Evolutionary conservation across 2,797 vertebrate genomes (phyloP).

Genomic region (Zonotrichia albicollis): DNA sequence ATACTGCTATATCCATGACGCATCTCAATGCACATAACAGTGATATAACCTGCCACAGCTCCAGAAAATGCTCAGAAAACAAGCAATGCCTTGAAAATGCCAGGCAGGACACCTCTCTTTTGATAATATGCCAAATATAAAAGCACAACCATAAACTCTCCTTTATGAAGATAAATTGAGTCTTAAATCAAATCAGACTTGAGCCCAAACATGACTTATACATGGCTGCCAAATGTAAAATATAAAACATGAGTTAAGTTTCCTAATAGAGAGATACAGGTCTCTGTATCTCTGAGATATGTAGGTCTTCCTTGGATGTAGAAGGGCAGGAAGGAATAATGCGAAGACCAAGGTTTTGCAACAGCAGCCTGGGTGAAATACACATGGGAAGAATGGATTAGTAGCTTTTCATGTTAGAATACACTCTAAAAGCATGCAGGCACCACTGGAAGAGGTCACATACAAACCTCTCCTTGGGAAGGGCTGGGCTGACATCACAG

Average conservation of each 20-base stretch:
- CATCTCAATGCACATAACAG: neutral
- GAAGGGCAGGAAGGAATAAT: neutral
- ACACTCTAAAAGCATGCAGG: neutral
- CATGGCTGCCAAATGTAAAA: neutral
- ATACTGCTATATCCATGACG: neutral
- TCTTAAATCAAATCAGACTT: neutral
- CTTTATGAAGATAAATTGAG: neutral
- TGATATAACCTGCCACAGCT: accelerated
- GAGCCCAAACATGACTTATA: neutral
- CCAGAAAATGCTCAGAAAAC: neutral
- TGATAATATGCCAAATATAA: neutral
- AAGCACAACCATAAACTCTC: neutral
- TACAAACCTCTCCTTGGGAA: neutral
- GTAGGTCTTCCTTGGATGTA: neutral
- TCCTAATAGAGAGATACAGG: neutral
- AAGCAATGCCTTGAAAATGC: neutral
- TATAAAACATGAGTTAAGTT: neutral
- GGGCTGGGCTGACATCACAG: neutral
- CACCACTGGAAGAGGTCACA: neutral
- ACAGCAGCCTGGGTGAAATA: neutral
- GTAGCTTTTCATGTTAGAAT: neutral
- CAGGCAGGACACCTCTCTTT: neutral
- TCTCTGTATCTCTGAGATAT: neutral
- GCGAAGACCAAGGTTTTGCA: neutral
- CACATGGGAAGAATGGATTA: neutral